phyloP scores from a whole-genome alignment of 2,797 vertebrate species.

The Gadopsis bispinosus region DNA sequence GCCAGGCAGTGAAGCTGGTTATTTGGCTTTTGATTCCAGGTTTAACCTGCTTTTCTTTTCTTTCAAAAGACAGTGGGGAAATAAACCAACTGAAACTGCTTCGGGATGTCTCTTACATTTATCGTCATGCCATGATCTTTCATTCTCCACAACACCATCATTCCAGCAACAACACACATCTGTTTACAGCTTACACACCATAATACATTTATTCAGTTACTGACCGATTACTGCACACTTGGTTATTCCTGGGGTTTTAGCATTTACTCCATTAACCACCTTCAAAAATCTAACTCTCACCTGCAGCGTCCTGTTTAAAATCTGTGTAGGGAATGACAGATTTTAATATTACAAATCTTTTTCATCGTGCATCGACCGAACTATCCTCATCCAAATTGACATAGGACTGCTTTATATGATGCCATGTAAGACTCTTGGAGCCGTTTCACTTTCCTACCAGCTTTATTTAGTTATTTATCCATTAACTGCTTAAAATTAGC shows the following conservation, averaged over 20 bases:
- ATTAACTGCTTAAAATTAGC: neutral
- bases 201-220: no score
- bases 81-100: conserved; percentile 4
- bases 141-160: neutral
- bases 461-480: neutral
- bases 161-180: neutral
- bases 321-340: neutral
- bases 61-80: neutral
- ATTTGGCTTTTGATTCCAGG: neutral
- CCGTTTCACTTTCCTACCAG: neutral
- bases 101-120: neutral
- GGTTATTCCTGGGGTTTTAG: neutral
- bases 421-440: no score
- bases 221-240: neutral
- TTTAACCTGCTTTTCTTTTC: neutral
- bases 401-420: neutral
- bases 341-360: neutral
- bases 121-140: neutral
- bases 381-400: neutral
- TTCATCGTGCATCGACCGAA: neutral
- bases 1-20: neutral
- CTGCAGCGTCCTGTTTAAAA: neutral
- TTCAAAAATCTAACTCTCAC: no score
- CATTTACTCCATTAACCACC: neutral
- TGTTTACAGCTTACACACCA: neutral